These are phyloP conservation scores for Proterorhinus semilunaris DNA, from an alignment of 2,113 vertebrate species.

Conservation along the genomic window DNA sequence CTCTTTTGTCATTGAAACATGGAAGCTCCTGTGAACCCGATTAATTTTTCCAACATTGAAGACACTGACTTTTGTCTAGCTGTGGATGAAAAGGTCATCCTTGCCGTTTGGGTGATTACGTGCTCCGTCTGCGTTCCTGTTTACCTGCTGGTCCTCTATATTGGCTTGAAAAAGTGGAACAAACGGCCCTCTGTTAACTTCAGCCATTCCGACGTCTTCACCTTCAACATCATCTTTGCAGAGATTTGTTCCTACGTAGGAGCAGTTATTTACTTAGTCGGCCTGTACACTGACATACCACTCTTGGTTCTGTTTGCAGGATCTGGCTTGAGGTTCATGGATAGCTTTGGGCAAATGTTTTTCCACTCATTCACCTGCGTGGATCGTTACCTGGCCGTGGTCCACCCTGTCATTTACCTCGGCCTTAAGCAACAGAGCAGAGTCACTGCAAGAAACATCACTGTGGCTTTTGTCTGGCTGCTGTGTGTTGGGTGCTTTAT, in stretches of 20 bases:
- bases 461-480: slow-evolving; percentile 15
- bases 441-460: slow-evolving; percentile 5
- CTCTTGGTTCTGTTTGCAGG: not conserved
- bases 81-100: not conserved
- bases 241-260: not conserved
- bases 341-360: not conserved
- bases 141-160: not conserved
- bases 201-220: not conserved
- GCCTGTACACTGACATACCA: not conserved
- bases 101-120: not conserved
- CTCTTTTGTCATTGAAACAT: not conserved
- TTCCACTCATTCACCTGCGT: slow-evolving; percentile 14
- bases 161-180: not conserved
- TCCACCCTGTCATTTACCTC: not conserved
- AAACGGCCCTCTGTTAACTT: not conserved
- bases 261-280: no score
- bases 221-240: not conserved
- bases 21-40: not conserved
- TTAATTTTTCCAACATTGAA: not conserved
- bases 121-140: not conserved
- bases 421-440: not conserved
- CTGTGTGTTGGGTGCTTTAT: accelerated
- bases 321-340: not conserved
- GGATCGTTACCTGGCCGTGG: not conserved
- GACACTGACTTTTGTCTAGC: not conserved